phyloP scores from a whole-genome alignment of 2,113 vertebrate genomes.

The Sylvicapra grimmia region DNA sequence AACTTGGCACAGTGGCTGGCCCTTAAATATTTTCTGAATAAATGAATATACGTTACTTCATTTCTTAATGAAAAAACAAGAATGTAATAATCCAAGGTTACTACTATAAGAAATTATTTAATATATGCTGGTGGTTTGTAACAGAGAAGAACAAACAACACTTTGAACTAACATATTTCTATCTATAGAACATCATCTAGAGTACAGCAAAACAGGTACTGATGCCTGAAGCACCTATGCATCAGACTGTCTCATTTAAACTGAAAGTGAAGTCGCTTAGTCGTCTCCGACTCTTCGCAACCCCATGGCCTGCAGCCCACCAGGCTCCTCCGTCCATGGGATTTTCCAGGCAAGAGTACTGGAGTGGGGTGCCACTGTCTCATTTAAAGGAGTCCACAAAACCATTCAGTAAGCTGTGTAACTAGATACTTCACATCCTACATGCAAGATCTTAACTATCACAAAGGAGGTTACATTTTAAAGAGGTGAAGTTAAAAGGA shows the following conservation, averaged over 20 bases:
- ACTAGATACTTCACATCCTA: not conserved
- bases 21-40: constrained; percentile 5
- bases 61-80: not conserved
- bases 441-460: not conserved
- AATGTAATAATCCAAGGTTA: not conserved
- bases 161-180: not conserved
- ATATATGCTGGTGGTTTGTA: not conserved
- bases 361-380: not conserved
- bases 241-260: not conserved
- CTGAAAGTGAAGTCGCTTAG: no score
- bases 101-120: not conserved
- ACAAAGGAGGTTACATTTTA: not conserved
- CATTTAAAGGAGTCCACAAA: not conserved
- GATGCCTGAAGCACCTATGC: not conserved
- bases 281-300: no score
- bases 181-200: not conserved
- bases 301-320: no score
- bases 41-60: not conserved
- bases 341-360: no score
- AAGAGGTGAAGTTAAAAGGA: not conserved
- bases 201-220: not conserved
- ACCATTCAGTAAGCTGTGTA: not conserved
- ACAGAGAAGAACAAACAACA: not conserved
- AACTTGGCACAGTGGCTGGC: not conserved
- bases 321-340: no score